Base-by-base conservation (phyloP, 2,888 invertebrate genomes). In the Amphipoea oculea region DNA sequence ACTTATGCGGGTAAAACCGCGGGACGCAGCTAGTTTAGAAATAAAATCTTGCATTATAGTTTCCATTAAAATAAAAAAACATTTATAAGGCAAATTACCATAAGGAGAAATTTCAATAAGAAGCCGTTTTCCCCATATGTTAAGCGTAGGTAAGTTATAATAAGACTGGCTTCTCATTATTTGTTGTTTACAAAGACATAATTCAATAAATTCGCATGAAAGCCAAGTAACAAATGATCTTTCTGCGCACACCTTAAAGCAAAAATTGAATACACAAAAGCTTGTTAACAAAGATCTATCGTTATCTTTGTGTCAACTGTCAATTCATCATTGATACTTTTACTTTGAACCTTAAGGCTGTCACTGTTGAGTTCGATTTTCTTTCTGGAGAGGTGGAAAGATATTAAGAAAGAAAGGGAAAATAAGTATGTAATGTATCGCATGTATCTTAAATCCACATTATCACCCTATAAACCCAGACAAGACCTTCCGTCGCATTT, bases 261-360 rank as follows among this genome's bases (percentile, higher is more conserved):
- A 88, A 79, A 74, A 88, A 88, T 82, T 88, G 79, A 86, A 86
- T 81, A 81, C 81, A 89, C 86, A 89, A 88, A 89, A 77, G 86
- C 78, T 70, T 70, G 65, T 73, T 83, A 88, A 86, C 88, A 86
- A 84, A 81, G 87, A 76, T 88, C 86, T 80, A 84, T 88, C 77
- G 79, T 82, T 88, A 84, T 85, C 78, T 85, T 29, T 29, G 9
- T 67, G 76, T 72, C 45, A 67, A 81, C 78, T 79, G 75, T 42
- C 69, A 69, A 80, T 76, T 79, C 60, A 42, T 20, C 5, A 60
- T n/a, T 17, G 14, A 7, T 29, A n/a, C 67, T n/a, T 57, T 1
- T 4, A 82, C 74, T 88, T 48, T 67, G 14, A 67, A 79, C 65
- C 78, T 78, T 82, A 45, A n/a, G 1, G 0, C 3, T 3, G 2